Evolutionary conservation across 2,797 vertebrate genomes (phyloP), one percentile per base, ranked within the genome.

Genomic region (Anas capensis): DNA sequence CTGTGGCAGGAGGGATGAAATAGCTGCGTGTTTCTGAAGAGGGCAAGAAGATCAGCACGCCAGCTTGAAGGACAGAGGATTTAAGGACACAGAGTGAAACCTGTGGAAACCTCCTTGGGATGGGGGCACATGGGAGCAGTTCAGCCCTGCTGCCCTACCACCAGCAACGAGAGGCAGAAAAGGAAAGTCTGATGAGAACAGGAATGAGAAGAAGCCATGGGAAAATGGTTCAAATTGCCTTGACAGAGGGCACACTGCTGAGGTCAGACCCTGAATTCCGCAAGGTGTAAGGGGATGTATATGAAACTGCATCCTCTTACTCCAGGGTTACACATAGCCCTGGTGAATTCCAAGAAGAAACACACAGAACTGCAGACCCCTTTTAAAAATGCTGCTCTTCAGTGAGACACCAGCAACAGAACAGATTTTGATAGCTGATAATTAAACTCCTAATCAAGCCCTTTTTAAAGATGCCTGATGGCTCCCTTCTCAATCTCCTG

Each of bases 391-490:
- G 75, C 71, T 56, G 26, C 34, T 88, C 75, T 87, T 75, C 88
- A 91, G 48, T 16, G 53, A 89, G 75, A 90, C 61, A 82, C 66
- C 69, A 58, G 78, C n/a, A 80, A 89, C 48, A 87, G 83, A 79
- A 66, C 49, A 92, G 71, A 86, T 94, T 92, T 62, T 82, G 36
- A 87, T 84, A 75, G 92, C 81, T 82, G 57, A 71, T 93, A 96
- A 96, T 89, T 94, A 95, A 95, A 92, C 88, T 90, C 86, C 65
- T 97, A 90, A 96, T 95, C 94, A 89, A 64, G 31, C 49, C 56
- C 62, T 75, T 89, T 73, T 80, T 29, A 71, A 78, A 93, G 92
- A 85, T n/a, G 75, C 84, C 89, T 3, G 8, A 48, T 73, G 81
- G 72, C 78, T 94, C 57, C 71, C 72, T 88, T 92, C 83, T 88